Evolutionary conservation across 2,888 invertebrate genomes (phyloP), one percentile per base, ranked within the genome.

Genomic region (Phengaris arion): DNA sequence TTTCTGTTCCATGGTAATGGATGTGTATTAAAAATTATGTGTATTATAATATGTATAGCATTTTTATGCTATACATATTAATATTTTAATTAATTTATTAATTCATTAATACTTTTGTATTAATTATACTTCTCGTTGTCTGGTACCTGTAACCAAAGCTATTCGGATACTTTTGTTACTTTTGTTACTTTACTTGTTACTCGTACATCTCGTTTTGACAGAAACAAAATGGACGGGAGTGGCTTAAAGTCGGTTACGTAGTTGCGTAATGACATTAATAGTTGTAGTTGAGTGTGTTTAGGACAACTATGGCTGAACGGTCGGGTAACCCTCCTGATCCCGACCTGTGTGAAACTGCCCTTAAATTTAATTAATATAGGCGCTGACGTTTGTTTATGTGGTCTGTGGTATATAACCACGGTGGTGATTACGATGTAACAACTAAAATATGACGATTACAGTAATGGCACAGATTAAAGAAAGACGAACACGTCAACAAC

Each of bases 191-290:
- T 2, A 48, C 48, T 48, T 8, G 48, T 6, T 48, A 48, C 48
- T 6, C 8, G 46, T 46, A 46, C 46, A 59, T 59, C 4, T 22
- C 22, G 15, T 59, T 59, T 59, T 9, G 15, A 22, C 15, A 7
- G 9, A 5, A 59, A 59, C 59, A 10, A 59, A 59, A 15, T 3
- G 5, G 9, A 9, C 15, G 22, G n/a, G 22, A 59, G 59, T 22
- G 59, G 59, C 59, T 22, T 22, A 59, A 59, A 59, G 22, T 59
- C 9, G 59, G 59, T 59, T 9, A 59, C 22, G 22, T 59, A 59
- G 59, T 59, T 59, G 22, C 59, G 59, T 59, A 59, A 59, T 59
- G 59, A 22, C 59, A 59, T 59, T 59, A 59, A 59, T 59, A 59
- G 59, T 22, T 59, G 15, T n/a, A 57, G 57, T 57, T 57, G 59